Evolutionary conservation across 2,888 invertebrate species (phyloP).

Genomic region (Aleiodes alternator): DNA sequence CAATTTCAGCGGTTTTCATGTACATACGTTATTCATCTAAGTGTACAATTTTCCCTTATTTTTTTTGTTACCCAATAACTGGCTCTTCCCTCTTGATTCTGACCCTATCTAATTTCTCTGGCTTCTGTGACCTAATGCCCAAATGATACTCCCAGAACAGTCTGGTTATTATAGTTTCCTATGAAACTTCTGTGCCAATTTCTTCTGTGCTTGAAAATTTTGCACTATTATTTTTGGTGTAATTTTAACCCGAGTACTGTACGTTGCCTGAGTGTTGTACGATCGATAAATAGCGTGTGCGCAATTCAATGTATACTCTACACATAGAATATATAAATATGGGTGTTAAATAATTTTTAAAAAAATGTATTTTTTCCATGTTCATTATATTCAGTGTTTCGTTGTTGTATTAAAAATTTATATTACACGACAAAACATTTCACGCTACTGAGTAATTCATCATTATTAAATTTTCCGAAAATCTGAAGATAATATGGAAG

Average conservation of each 20-base stretch:
- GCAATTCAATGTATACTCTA: slow-evolving; percentile 3
- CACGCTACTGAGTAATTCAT: no score
- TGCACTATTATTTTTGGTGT: slow-evolving; percentile 29
- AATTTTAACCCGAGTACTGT: background rate
- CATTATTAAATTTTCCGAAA: no score
- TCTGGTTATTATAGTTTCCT: slow-evolving; percentile 52
- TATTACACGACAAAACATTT: no score
- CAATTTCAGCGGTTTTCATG: slow-evolving; percentile 33
- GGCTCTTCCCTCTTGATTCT: background rate
- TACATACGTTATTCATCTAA: slow-evolving; percentile 9
- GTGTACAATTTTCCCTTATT: slow-evolving; percentile 37
- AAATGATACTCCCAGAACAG: slow-evolving; percentile 51
- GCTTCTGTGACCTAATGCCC: slow-evolving; percentile 53
- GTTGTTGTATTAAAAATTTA: no score
- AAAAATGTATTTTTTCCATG: no score
- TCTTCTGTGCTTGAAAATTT: slow-evolving; percentile 37
- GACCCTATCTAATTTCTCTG: slow-evolving; percentile 34
- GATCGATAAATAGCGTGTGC: slow-evolving; percentile 33
- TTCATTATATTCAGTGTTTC: no score
- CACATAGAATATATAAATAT: no score
- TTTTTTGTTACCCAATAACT: background rate
- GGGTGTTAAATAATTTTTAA: no score
- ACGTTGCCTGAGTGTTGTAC: background rate
- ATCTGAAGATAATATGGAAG: no score
- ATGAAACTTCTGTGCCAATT: slow-evolving; percentile 48